phyloP scores from a whole-genome alignment of 2,888 invertebrate genomes.

The Eugnorisma glareosa region DNA sequence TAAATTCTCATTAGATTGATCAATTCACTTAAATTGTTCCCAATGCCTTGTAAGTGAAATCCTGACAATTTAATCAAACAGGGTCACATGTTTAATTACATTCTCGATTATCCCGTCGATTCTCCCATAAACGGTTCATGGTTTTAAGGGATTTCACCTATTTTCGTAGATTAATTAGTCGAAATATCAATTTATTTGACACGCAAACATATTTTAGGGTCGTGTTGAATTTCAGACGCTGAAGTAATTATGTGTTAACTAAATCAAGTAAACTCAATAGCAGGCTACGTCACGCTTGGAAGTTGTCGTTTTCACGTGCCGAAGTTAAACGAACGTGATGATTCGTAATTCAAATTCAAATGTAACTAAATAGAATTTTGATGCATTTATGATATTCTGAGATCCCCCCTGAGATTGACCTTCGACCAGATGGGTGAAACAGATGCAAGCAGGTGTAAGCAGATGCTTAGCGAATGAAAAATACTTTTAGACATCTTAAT shows the following conservation, averaged over 20 bases:
- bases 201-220: constrained; percentile 42
- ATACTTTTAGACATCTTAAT: neutral
- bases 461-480: neutral
- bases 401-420: neutral
- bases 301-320: constrained; percentile 51
- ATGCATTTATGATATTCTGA: neutral
- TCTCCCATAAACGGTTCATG: constrained; percentile 40
- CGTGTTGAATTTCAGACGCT: constrained; percentile 15
- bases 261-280: constrained; percentile 54
- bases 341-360: constrained; percentile 54
- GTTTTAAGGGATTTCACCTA: constrained; percentile 33
- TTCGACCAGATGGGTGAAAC: no score
- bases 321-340: constrained; percentile 53
- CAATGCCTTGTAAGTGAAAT: constrained; percentile 68
- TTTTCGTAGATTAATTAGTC: constrained; percentile 44
- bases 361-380: constrained; percentile 15
- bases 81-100: constrained; percentile 68
- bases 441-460: no score
- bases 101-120: constrained; percentile 53
- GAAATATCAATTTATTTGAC: constrained; percentile 41
- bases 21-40: constrained; percentile 66
- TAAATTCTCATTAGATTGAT: constrained; percentile 72
- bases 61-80: constrained; percentile 70
- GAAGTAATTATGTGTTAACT: constrained; percentile 60
- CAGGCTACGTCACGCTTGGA: constrained; percentile 29